phyloP scores from a whole-genome alignment of 2,888 invertebrate genomes.

The Spodoptera littoralis region DNA sequence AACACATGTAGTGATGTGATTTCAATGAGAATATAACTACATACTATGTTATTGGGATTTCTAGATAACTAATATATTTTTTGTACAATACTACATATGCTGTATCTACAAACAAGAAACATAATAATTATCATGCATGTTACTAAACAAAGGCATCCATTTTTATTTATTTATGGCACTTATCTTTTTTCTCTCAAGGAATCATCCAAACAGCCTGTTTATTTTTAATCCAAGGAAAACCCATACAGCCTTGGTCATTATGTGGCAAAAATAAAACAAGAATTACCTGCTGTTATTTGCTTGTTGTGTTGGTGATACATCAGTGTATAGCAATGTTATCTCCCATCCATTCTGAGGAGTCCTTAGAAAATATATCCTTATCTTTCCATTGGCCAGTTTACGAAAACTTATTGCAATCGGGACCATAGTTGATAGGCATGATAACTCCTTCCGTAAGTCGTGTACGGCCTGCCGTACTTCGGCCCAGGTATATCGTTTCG shows the following conservation, averaged over 20 bases:
- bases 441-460: slow-evolving; percentile 93
- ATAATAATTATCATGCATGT: no score
- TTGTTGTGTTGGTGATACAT: slow-evolving; percentile 91
- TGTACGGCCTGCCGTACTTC: slow-evolving; percentile 94
- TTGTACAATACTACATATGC: no score
- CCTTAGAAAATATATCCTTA: slow-evolving; percentile 96
- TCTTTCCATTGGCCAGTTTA: slow-evolving; percentile 93
- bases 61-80: no score
- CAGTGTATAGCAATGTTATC: slow-evolving; percentile 95
- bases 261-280: slow-evolving; percentile 21
- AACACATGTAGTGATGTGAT: no score
- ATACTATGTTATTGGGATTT: no score
- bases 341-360: slow-evolving; percentile 96
- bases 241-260: slow-evolving; percentile 10
- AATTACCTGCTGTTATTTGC: slow-evolving; percentile 84
- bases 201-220: background rate
- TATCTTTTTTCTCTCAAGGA: background rate
- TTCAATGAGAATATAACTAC: no score
- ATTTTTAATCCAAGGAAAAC: slow-evolving; percentile 18
- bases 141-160: slow-evolving; percentile 10
- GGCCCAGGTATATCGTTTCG: slow-evolving; percentile 91
- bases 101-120: no score
- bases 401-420: slow-evolving; percentile 95
- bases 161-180: no score
- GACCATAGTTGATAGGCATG: slow-evolving; percentile 93